phyloP scores from a whole-genome alignment of 2,888 invertebrate species.

The Ditula angustiorana region DNA sequence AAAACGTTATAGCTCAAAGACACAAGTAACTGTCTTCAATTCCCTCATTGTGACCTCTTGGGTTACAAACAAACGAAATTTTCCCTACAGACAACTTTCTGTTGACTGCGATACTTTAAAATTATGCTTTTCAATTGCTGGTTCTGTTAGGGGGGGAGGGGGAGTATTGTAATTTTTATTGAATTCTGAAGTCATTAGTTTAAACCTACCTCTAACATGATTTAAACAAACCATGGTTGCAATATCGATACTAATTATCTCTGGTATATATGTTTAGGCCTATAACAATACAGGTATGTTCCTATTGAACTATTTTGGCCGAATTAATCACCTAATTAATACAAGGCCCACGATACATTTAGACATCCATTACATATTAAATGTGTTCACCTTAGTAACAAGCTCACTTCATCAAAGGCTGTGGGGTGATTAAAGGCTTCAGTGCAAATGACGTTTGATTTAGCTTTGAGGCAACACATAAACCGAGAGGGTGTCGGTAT shows the following conservation, averaged over 20 bases:
- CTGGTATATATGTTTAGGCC: too few relatives aligned
- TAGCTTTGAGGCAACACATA: constrained; percentile 59
- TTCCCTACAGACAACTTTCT: not conserved
- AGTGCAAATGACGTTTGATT: constrained; percentile 72
- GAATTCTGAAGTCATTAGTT: too few relatives aligned
- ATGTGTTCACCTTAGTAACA: constrained; percentile 49
- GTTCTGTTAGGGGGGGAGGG: too few relatives aligned
- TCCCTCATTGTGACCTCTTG: not conserved
- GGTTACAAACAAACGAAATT: not conserved
- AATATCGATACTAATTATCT: too few relatives aligned
- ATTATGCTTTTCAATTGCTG: not conserved
- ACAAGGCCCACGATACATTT: constrained; percentile 34
- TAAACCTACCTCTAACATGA: too few relatives aligned
- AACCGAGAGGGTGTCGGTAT: constrained; percentile 31
- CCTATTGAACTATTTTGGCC: constrained; percentile 17
- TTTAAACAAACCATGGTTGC: too few relatives aligned
- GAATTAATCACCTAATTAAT: constrained; percentile 41
- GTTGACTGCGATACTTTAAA: too few relatives aligned
- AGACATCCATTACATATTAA: constrained; percentile 42
- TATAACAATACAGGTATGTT: not conserved
- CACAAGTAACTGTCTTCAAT: constrained; percentile 25
- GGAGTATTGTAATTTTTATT: too few relatives aligned
- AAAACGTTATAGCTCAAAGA: constrained; percentile 27
- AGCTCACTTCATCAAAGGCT: constrained; percentile 66
- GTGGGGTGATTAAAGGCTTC: constrained; percentile 68